Base-by-base conservation (phyloP, 1,140 invertebrate species). In the Papilio polyxenes region DNA sequence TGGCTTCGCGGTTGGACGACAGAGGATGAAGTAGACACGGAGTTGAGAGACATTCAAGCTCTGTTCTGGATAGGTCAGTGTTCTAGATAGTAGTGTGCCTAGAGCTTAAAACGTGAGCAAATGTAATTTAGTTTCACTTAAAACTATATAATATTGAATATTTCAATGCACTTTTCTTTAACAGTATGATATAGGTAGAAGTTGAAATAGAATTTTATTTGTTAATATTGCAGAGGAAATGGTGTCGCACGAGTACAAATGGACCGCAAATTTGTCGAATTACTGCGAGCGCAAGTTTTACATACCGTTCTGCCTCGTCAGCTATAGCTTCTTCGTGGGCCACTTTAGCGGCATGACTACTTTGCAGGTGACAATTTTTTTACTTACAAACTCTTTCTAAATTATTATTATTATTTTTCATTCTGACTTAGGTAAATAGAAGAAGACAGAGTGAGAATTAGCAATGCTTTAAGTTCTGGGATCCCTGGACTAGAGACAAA, bases 281-380 rank as follows among this genome's bases (percentile, higher is more conserved):
- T 97, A 96, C 76, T 87, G 86, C 2, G 95, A 94, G 44, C 92
- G 91, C 40, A 95, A 95, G 23, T 97, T 97, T 87, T 88, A 96
- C 10, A 85, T 94, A 20, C 97, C 97, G 0, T 97, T 96, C 82
- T 84, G 95, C 0, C 86, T 98, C 2, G 95, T 97, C 0, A 93
- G 94, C 0, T 94, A 95, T 15, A 92, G 94, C 3, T 97, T 97
- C 87, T 97, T 97, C 85, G 94, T 97, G 2, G 95, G 96, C 0
- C 95, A 97, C 82, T 97, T 97, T 82, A 96, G 96, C 31, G 97
- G 97, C 3, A 96, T 96, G 91, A 96, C 95, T 0, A 96, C 96
- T 0, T 89, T 97, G 10, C 96, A 96, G 90, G 93, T 94, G 17
- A 31, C 5, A 37, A 9, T 44, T 20, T 17, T 17, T 3, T 23